phyloP scores from a whole-genome alignment of 1,140 invertebrate species.

The Zaprionus capensis region DNA sequence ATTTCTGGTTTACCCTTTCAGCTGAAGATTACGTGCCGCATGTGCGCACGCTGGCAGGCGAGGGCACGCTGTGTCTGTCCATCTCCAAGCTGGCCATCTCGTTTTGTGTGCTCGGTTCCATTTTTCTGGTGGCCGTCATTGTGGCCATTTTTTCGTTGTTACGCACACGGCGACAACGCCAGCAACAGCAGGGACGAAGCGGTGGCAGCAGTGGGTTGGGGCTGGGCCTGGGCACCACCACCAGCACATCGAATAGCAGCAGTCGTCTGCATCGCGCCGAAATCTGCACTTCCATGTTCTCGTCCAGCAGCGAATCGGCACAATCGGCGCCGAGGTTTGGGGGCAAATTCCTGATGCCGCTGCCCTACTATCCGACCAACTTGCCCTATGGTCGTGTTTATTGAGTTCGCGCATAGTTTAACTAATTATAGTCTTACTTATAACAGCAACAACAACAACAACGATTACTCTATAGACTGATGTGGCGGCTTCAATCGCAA shows the following conservation, averaged over 20 bases:
- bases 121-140: conserved; percentile 88
- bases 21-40: conserved; percentile 77
- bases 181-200: conserved; percentile 51
- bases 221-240: conserved; percentile 34
- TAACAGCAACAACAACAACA: conserved; percentile 1
- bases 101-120: conserved; percentile 88
- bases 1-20: conserved; percentile 34
- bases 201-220: conserved; percentile 38
- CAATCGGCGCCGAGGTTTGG: conserved; percentile 78
- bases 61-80: conserved; percentile 87
- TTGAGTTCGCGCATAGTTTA: conserved; percentile 25
- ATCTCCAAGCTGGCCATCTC: conserved; percentile 89
- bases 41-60: conserved; percentile 58
- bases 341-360: conserved; percentile 79
- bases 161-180: conserved; percentile 85
- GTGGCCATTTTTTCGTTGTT: conserved; percentile 88
- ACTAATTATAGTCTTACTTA: neutral
- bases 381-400: conserved; percentile 83
- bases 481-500: conserved; percentile 52
- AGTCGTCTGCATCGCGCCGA: conserved; percentile 70
- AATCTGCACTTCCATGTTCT: conserved; percentile 82
- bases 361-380: conserved; percentile 80
- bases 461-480: conserved; percentile 63
- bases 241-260: conserved; percentile 70
- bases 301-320: conserved; percentile 79